phyloP scores from a whole-genome alignment of 2,797 vertebrate genomes.

The Picus viridis region DNA sequence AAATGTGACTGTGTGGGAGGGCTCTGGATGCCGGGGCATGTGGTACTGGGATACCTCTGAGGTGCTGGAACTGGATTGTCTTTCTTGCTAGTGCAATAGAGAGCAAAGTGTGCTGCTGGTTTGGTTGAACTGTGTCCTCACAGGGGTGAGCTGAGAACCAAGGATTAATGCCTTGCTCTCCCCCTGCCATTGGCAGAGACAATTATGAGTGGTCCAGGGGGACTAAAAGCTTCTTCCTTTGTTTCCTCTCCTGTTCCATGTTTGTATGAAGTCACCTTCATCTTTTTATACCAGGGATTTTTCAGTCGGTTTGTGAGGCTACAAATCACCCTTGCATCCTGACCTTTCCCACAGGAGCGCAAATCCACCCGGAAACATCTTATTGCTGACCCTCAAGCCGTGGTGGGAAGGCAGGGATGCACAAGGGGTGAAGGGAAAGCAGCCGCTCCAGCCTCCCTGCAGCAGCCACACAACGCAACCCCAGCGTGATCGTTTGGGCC shows the following conservation, averaged over 20 bases:
- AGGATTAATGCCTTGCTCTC: neutral
- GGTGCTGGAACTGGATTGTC: neutral
- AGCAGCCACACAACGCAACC: neutral
- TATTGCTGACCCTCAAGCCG: neutral
- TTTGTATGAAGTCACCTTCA: neutral
- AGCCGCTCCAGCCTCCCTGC: neutral
- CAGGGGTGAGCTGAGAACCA: neutral
- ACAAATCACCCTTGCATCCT: accelerated
- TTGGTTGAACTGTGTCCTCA: neutral
- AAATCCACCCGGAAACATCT: neutral
- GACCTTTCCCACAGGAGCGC: neutral
- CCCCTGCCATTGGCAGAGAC: neutral
- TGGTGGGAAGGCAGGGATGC: neutral
- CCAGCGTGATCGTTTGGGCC: accelerated
- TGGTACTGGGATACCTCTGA: neutral
- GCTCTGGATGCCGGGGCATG: accelerated
- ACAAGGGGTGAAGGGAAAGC: neutral
- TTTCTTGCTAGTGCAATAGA: neutral
- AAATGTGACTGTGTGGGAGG: neutral
- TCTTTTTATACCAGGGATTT: neutral
- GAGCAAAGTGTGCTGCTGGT: neutral
- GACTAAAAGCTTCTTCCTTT: neutral
- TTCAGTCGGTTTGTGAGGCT: neutral
- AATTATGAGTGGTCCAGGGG: neutral
- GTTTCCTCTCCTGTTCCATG: neutral